phyloP scores from a whole-genome alignment of 2,888 invertebrate genomes.

The Drosophila helvetica region DNA sequence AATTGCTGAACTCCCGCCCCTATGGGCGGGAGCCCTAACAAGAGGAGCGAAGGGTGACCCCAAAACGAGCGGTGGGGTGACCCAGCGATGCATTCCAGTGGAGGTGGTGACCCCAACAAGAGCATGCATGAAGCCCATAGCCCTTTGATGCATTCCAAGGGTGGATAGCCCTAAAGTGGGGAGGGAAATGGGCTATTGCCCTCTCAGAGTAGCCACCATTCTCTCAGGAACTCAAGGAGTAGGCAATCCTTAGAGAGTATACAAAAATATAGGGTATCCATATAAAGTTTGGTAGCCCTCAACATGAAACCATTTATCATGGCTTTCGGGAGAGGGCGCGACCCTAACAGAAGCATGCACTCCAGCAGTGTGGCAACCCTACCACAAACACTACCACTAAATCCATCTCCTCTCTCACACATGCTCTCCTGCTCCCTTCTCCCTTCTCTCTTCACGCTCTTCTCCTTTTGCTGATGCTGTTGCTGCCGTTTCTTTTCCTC shows the following conservation, averaged over 20 bases:
- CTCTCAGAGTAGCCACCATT: not conserved
- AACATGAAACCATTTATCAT: no score
- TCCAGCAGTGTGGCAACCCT: not conserved
- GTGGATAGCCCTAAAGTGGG: not conserved
- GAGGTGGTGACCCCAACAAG: no score
- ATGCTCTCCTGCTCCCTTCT: not conserved
- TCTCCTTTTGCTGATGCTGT: not conserved
- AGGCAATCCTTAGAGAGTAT: no score
- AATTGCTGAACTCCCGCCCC: conserved; percentile 30
- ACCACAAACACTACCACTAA: not conserved
- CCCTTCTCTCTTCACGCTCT: not conserved
- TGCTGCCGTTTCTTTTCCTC: conserved; percentile 7
- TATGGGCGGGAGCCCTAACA: not conserved
- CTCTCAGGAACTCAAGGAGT: no score
- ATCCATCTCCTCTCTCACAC: not conserved
- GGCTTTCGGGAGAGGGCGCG: not conserved
- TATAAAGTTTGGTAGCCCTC: no score
- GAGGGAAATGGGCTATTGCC: not conserved
- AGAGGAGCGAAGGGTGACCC: no score
- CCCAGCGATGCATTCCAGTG: no score
- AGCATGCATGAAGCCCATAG: not conserved
- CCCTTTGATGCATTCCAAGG: not conserved
- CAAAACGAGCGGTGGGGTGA: no score
- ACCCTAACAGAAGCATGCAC: not conserved
- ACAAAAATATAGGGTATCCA: no score